These are phyloP conservation scores for Nomada flava DNA, from an alignment of 2,888 invertebrate species.

Conservation along the genomic window DNA sequence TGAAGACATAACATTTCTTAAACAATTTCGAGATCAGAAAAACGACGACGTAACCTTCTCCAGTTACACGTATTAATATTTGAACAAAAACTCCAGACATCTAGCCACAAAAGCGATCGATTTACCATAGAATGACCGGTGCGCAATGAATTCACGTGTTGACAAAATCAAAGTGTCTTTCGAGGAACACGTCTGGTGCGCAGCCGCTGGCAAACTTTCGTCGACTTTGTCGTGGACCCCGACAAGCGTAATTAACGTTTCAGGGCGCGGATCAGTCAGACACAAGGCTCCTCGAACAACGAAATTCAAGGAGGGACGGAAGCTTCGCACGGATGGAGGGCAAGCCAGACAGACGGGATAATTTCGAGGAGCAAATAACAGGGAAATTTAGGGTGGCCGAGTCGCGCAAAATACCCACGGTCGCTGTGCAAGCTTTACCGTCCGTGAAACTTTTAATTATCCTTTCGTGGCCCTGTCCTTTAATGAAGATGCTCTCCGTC, in stretches of 20 bases:
- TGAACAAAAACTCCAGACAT: too few species aligned
- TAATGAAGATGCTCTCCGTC: conserved; percentile 67
- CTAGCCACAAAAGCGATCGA: too few species aligned
- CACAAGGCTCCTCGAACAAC: conserved; percentile 52
- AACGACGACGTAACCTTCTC: too few species aligned
- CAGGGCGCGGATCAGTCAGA: conserved; percentile 46
- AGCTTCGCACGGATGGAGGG: conserved; percentile 35
- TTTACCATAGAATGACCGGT: too few species aligned
- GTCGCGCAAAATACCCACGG: conserved; percentile 52
- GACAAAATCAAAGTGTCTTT: conserved; percentile 38
- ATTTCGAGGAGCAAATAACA: conserved; percentile 62
- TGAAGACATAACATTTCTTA: too few species aligned
- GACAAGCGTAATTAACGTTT: conserved; percentile 59
- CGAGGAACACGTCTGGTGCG: neutral
- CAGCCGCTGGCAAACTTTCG: conserved; percentile 38
- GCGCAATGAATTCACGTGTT: conserved; percentile 22
- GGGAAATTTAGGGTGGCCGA: conserved; percentile 53
- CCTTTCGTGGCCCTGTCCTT: conserved; percentile 64
- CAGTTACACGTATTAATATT: too few species aligned
- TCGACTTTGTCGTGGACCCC: conserved; percentile 42
- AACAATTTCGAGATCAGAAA: too few species aligned
- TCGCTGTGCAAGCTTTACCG: conserved; percentile 33
- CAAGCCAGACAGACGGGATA: conserved; percentile 45
- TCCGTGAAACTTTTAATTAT: conserved; percentile 74
- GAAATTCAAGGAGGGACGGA: conserved; percentile 42